Evolutionary conservation across 2,797 vertebrate genomes (phyloP).

Genomic region (Pterois miles): DNA sequence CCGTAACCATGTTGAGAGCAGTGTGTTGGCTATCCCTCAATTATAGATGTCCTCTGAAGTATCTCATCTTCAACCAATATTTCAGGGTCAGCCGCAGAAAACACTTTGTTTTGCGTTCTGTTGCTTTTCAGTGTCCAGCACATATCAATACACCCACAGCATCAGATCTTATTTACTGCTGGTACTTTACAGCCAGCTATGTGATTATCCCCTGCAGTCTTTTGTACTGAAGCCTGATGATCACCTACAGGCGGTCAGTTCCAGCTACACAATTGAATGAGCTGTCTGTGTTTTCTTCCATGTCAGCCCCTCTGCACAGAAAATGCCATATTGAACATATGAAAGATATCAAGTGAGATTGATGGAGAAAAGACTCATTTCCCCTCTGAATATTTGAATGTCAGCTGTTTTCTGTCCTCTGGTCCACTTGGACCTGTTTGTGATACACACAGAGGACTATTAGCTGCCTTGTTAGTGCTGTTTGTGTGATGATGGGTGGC

Average conservation of each 20-base stretch:
- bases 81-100: neutral
- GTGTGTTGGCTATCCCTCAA: neutral
- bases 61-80: neutral
- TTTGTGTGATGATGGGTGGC: constrained; percentile 19
- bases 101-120: neutral
- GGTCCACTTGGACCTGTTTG: neutral
- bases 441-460: neutral
- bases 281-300: neutral
- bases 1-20: too few relatives aligned
- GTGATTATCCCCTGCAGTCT: neutral
- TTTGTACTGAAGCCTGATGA: neutral
- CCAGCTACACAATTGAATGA: neutral
- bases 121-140: too few relatives aligned
- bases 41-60: neutral
- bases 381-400: constrained; percentile 28
- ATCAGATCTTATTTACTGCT: neutral
- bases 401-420: constrained; percentile 27
- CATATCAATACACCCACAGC: neutral
- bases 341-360: constrained; percentile 25
- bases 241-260: neutral
- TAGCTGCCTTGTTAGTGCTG: constrained; percentile 8
- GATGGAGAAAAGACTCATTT: neutral
- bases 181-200: neutral
- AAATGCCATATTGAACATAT: constrained; percentile 56
- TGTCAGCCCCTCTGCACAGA: neutral